Percentiles rank a stretch among this genome's conserved stretches.
Evolutionary conservation across 2,888 invertebrate species (phyloP).

Genomic region (Homarus gammarus): DNA sequence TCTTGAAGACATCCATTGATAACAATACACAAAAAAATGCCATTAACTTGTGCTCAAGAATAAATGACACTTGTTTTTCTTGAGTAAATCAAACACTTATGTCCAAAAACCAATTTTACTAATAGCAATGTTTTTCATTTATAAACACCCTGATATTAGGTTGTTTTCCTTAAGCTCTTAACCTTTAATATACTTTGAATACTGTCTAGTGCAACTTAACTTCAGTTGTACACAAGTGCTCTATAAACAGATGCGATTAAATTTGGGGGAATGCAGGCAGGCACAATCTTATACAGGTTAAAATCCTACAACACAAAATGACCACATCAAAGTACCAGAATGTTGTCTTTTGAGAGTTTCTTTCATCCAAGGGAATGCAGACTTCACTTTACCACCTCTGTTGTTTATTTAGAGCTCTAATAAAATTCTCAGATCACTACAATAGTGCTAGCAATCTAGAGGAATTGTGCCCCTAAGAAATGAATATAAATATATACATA

Average conservation of each 20-base stretch:
- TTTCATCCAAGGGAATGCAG: constrained; percentile 1
- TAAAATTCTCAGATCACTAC: constrained; percentile 35
- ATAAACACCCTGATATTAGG: neutral
- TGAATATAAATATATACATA: constrained; percentile 42
- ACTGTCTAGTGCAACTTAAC: neutral
- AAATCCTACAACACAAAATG: neutral
- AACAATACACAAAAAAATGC: no score
- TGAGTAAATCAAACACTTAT: neutral
- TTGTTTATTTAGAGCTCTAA: constrained; percentile 50
- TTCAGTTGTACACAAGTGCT: neutral
- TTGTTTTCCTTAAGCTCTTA: neutral
- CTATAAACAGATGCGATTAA: neutral
- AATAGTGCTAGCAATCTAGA: constrained; percentile 12
- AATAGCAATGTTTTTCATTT: constrained; percentile 5
- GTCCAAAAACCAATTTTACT: neutral
- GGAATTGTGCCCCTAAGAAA: neutral
- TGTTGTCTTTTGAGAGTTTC: neutral
- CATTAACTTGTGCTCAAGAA: no score
- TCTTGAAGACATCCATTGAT: no score
- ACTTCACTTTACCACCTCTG: constrained; percentile 23
- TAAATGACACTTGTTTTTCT: no score
- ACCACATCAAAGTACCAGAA: neutral
- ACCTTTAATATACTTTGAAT: neutral
- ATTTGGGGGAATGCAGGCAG: neutral
- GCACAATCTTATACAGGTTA: neutral